A percentile compares a stretch with the other conserved stretches of the same genome.
Conservation (phyloP, 2,113 vertebrate genomes). For the Brachionichthys hirsutus region DNA sequence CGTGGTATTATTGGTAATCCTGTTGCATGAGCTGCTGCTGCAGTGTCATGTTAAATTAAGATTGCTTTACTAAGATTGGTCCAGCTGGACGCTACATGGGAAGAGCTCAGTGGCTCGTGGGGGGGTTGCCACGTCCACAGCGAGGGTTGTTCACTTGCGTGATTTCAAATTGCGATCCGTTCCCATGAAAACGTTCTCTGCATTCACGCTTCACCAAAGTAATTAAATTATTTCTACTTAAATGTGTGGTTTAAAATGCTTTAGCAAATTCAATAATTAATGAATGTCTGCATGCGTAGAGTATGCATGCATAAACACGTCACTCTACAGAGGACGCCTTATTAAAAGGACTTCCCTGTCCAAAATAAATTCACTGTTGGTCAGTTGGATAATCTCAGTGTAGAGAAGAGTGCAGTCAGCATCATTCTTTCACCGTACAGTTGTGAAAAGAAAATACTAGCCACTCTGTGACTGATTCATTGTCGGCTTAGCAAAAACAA, state of each 20-base stretch:
- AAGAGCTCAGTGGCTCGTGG: no score
- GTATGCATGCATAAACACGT: background rate
- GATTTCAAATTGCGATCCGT: no score
- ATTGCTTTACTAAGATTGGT: background rate
- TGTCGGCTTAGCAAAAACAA: conserved; percentile 4
- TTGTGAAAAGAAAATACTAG: background rate
- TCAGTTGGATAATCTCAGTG: background rate
- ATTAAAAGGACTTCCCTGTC: background rate
- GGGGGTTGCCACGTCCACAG: no score
- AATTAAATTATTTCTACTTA: no score
- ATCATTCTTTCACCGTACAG: background rate
- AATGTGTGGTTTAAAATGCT: background rate
- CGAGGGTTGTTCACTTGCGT: no score
- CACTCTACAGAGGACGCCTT: background rate
- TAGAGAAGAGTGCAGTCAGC: background rate
- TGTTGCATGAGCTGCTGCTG: no score
- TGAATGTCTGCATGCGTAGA: background rate
- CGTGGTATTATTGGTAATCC: no score
- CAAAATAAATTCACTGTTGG: background rate
- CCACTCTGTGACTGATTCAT: conserved; percentile 30
- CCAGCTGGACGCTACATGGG: no score
- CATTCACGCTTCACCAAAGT: no score
- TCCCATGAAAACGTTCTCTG: no score
- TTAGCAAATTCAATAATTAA: background rate
- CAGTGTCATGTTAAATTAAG: background rate